These are phyloP conservation scores for Natrix natrix DNA, from an alignment of 2,797 vertebrate species.

Conservation along the genomic window DNA sequence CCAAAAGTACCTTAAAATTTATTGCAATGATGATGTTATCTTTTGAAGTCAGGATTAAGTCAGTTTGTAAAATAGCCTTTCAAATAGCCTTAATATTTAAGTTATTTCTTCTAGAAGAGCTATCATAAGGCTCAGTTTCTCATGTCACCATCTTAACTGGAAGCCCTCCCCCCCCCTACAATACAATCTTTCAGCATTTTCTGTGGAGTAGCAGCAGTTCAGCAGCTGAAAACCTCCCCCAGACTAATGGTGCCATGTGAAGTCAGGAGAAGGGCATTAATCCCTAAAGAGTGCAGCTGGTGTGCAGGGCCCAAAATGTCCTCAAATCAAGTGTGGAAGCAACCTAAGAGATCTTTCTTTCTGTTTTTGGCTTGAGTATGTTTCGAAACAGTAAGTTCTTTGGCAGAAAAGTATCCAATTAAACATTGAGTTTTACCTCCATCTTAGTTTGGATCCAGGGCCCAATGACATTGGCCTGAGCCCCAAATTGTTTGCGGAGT, in stretches of 20 bases:
- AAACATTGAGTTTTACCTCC: constrained; percentile 77
- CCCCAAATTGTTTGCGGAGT: constrained; percentile 92
- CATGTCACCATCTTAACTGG: neutral
- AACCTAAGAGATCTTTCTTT: neutral
- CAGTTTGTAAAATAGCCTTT: neutral
- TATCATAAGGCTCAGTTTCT: neutral
- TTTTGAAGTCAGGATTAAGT: neutral
- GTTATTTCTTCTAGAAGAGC: neutral
- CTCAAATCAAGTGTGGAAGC: neutral
- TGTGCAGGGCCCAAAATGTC: neutral
- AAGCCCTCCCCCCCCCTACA: neutral
- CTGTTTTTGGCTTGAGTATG: neutral
- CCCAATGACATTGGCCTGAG: constrained; percentile 94
- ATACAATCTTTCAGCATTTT: neutral
- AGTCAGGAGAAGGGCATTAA: neutral
- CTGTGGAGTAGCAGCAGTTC: neutral
- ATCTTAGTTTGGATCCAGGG: constrained; percentile 99
- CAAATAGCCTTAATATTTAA: neutral
- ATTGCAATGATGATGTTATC: neutral
- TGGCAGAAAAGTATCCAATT: neutral
- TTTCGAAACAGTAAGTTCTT: neutral
- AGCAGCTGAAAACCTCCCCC: neutral
- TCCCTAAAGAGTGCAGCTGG: neutral
- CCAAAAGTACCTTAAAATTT: neutral
- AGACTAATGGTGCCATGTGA: neutral